Evolutionary conservation across 2,888 invertebrate species (phyloP).

Genomic region (Boloria selene): DNA sequence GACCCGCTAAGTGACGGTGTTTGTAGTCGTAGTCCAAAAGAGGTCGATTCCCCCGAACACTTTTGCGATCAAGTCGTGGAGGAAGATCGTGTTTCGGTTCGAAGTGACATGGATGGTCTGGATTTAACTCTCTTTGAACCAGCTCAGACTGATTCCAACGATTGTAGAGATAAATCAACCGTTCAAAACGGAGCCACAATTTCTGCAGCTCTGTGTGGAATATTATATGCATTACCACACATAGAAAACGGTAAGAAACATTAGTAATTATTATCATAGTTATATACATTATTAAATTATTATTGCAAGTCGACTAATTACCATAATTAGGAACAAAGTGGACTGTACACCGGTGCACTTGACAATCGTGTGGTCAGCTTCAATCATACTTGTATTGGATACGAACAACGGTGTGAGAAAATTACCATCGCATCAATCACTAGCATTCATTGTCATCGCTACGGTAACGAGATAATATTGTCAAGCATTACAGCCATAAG

Average conservation of each 20-base stretch:
- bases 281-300: background rate
- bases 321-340: slow-evolving; percentile 51
- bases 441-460: slow-evolving; percentile 68
- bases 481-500: slow-evolving; percentile 18
- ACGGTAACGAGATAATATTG: slow-evolving; percentile 54
- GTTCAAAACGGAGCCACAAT: slow-evolving; percentile 51
- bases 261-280: slow-evolving; percentile 26
- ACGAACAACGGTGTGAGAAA: slow-evolving; percentile 75
- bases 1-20: slow-evolving; percentile 76
- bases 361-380: slow-evolving; percentile 54
- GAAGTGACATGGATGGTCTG: slow-evolving; percentile 85
- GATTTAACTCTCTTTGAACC: slow-evolving; percentile 86
- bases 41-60: slow-evolving; percentile 76
- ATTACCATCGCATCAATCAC: slow-evolving; percentile 78
- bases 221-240: slow-evolving; percentile 67
- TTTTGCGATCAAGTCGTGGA: slow-evolving; percentile 68
- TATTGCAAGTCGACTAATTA: background rate
- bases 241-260: slow-evolving; percentile 63
- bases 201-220: slow-evolving; percentile 65
- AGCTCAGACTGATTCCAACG: slow-evolving; percentile 66
- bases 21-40: slow-evolving; percentile 77
- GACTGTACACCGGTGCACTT: slow-evolving; percentile 47
- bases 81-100: slow-evolving; percentile 71
- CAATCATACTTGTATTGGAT: slow-evolving; percentile 71
- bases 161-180: slow-evolving; percentile 48